Conservation (phyloP, 2,797 vertebrate species). For the Oophaga sylvatica region DNA sequence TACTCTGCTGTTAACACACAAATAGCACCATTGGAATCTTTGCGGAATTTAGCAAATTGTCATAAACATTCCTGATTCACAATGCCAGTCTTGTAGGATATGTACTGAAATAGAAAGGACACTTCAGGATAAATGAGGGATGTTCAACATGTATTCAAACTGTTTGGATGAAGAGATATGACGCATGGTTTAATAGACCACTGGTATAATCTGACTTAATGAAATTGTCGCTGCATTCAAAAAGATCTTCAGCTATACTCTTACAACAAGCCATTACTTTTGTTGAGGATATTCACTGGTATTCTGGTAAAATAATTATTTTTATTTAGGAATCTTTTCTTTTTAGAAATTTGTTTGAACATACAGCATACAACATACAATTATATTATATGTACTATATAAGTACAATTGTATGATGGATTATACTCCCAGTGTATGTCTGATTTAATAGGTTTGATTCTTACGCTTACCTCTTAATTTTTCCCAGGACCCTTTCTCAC, state of each 20-base stretch:
- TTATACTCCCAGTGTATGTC: no score
- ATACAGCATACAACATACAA: no score
- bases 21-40: not conserved
- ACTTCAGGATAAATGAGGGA: not conserved
- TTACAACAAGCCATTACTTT: not conserved
- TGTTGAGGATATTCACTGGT: not conserved
- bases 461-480: no score
- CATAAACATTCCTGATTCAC: slow-evolving; percentile 4
- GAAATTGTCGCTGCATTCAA: not conserved
- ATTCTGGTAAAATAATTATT: no score
- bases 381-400: no score
- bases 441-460: no score
- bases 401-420: no score
- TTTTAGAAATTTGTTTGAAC: no score
- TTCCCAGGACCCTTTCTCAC: no score
- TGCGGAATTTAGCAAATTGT: not conserved
- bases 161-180: not conserved
- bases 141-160: not conserved
- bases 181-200: not conserved
- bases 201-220: not conserved
- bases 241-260: not conserved
- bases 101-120: slow-evolving; percentile 6
- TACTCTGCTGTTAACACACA: slow-evolving; percentile 11
- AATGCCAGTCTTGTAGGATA: slow-evolving; percentile 9
- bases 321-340: no score